Conservation (phyloP, 2,888 invertebrate genomes). For the Euzophera pinguis region DNA sequence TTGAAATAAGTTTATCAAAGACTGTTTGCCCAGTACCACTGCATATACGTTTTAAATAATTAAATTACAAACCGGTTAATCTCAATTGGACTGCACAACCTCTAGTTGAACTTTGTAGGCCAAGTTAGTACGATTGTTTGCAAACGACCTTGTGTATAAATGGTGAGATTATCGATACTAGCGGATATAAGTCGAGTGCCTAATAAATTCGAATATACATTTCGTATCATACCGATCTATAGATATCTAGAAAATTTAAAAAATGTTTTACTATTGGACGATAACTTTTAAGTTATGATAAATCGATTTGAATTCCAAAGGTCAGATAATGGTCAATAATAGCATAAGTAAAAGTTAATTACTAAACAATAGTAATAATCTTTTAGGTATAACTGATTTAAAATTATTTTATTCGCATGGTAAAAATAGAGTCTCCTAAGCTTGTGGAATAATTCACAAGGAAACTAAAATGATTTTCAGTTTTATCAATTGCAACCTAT, state of each 20-base stretch:
- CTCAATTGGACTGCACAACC: background rate
- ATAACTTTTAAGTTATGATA: background rate
- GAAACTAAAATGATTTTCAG: too few species aligned
- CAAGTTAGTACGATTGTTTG: slow-evolving; percentile 7
- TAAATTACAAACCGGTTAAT: background rate
- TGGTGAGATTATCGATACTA: slow-evolving; percentile 2
- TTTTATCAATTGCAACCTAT: too few species aligned
- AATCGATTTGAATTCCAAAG: background rate
- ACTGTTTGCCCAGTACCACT: background rate
- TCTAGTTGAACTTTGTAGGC: slow-evolving; percentile 9
- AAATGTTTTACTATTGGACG: background rate
- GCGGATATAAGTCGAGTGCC: slow-evolving; percentile 1
- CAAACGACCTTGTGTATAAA: slow-evolving; percentile 4
- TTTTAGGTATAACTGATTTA: too few species aligned
- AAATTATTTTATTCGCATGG: too few species aligned
- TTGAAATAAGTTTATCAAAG: too few species aligned
- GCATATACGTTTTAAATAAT: background rate
- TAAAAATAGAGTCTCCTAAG: too few species aligned
- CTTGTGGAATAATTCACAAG: too few species aligned
- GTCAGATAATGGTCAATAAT: too few species aligned
- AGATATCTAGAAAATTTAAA: background rate
- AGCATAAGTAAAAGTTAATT: too few species aligned
- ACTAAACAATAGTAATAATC: too few species aligned
- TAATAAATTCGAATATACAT: background rate
- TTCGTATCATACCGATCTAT: slow-evolving; percentile 3